These are phyloP conservation scores for Pygocentrus nattereri DNA, from an alignment of 2,797 vertebrate genomes.

Conservation along the genomic window DNA sequence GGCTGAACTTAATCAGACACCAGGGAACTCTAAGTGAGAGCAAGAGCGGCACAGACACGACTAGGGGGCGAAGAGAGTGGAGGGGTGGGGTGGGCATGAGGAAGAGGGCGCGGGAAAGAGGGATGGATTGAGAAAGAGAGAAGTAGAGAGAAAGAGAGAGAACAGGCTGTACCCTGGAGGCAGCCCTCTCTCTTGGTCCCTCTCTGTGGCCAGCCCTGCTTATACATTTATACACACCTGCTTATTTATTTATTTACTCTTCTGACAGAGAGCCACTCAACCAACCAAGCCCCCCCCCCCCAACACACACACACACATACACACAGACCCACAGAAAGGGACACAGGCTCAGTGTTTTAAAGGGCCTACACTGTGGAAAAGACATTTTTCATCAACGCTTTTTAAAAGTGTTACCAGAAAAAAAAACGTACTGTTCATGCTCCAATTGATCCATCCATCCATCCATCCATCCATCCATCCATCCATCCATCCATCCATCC, in stretches of 20 bases:
- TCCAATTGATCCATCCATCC: too few species aligned
- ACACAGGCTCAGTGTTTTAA: slow-evolving; percentile 27
- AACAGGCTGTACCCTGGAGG: slow-evolving; percentile 32
- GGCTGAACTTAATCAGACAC: slow-evolving; percentile 77
- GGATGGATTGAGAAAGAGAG: neutral
- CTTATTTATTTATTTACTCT: slow-evolving; percentile 83
- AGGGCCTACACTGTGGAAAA: too few species aligned
- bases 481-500: too few species aligned
- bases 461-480: too few species aligned
- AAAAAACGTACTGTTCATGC: too few species aligned
- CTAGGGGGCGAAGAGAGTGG: slow-evolving; percentile 67
- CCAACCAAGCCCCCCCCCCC: too few species aligned
- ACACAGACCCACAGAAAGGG: slow-evolving; percentile 39
- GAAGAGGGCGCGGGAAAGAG: neutral
- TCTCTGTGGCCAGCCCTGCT: slow-evolving; percentile 49
- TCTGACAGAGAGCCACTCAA: slow-evolving; percentile 78
- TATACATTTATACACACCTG: slow-evolving; percentile 60
- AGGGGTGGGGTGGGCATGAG: slow-evolving; percentile 43
- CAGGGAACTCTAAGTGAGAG: slow-evolving; percentile 77
- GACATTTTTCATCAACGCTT: too few species aligned
- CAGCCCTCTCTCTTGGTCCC: slow-evolving; percentile 30
- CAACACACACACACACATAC: slow-evolving; percentile 49
- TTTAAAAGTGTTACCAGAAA: too few species aligned
- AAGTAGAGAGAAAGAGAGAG: neutral
- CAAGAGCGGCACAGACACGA: slow-evolving; percentile 75